These are phyloP conservation scores for Keiferia lycopersicella DNA, from an alignment of 2,888 invertebrate genomes.

Conservation along the genomic window DNA sequence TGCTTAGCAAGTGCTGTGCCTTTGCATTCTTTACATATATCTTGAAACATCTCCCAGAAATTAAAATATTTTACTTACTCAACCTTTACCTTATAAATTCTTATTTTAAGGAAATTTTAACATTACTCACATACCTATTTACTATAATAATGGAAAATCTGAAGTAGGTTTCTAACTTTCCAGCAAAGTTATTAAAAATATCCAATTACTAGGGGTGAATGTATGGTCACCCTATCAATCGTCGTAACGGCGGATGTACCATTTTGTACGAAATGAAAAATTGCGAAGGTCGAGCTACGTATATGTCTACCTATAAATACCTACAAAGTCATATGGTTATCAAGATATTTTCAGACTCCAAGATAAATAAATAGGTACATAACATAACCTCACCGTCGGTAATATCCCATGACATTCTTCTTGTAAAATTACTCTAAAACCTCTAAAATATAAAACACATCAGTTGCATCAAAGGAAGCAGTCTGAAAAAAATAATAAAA, in stretches of 20 bases:
- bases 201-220: background rate
- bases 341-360: background rate
- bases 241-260: conserved; percentile 47
- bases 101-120: too few relatives aligned
- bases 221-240: conserved; percentile 45
- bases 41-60: too few relatives aligned
- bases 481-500: conserved; percentile 9
- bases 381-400: conserved; percentile 61
- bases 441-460: conserved; percentile 7
- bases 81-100: too few relatives aligned
- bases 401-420: conserved; percentile 67
- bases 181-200: background rate
- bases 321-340: background rate
- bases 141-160: too few relatives aligned
- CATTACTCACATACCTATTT: too few relatives aligned
- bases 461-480: background rate
- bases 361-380: background rate
- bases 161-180: too few relatives aligned
- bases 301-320: background rate
- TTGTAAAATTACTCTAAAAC: conserved; percentile 8
- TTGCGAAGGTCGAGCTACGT: conserved; percentile 47
- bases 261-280: conserved; percentile 62
- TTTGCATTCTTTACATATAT: too few relatives aligned
- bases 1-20: too few relatives aligned
- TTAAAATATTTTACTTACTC: too few relatives aligned